These are phyloP conservation scores for Thera obeliscata DNA, from an alignment of 2,888 invertebrate genomes.

Conservation along the genomic window DNA sequence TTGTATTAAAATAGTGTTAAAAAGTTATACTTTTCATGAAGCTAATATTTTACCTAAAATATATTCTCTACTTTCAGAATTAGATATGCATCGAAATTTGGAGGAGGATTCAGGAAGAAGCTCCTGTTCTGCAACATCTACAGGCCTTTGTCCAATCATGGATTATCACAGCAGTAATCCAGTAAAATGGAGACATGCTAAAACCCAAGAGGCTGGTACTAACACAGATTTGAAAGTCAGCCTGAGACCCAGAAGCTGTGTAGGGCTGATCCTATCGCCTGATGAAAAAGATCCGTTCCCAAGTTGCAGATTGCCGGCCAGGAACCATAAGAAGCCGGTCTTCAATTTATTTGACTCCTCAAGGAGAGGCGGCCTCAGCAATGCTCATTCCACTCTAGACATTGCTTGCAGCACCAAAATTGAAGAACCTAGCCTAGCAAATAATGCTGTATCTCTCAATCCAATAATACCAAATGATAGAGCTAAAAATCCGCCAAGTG, in stretches of 20 bases:
- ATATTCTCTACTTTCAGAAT: constrained; percentile 49
- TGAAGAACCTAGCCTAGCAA: constrained; percentile 61
- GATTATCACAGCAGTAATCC: constrained; percentile 56
- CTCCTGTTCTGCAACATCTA: constrained; percentile 77
- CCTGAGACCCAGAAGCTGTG: constrained; percentile 67
- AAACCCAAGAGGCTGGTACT: constrained; percentile 72
- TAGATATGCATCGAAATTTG: constrained; percentile 66
- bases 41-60: background rate
- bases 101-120: constrained; percentile 81
- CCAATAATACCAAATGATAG: constrained; percentile 56
- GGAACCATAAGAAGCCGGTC: constrained; percentile 64
- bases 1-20: too few relatives aligned
- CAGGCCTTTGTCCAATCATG: constrained; percentile 67
- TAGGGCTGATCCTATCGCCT: constrained; percentile 72
- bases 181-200: constrained; percentile 50
- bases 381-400: constrained; percentile 77
- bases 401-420: constrained; percentile 77
- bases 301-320: constrained; percentile 61
- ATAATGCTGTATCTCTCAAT: constrained; percentile 67
- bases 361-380: constrained; percentile 72
- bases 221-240: constrained; percentile 82
- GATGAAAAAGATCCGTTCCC: constrained; percentile 81
- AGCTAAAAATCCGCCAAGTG: constrained; percentile 44
- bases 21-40: too few relatives aligned
- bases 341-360: constrained; percentile 69